Evolutionary conservation across 2,113 vertebrate species (phyloP).

Genomic region (Syngnathus floridae): DNA sequence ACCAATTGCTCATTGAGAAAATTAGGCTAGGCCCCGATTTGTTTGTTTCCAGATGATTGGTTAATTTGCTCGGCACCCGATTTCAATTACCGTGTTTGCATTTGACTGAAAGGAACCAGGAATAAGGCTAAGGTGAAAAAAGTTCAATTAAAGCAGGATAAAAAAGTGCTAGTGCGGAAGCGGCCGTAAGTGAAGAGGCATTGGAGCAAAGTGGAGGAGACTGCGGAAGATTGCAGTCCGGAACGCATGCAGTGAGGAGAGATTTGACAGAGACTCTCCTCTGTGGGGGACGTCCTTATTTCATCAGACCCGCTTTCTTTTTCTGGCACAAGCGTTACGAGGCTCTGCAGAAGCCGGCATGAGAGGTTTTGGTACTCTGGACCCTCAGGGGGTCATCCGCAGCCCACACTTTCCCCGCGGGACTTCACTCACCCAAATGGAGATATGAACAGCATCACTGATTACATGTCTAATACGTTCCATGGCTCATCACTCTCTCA

Average conservation of each 20-base stretch:
- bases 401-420: constrained; percentile 34
- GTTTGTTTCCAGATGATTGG: background rate
- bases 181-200: constrained; percentile 28
- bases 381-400: constrained; percentile 30
- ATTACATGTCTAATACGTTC: constrained; percentile 58
- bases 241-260: constrained; percentile 27
- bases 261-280: constrained; percentile 49
- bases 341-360: constrained; percentile 29
- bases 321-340: constrained; percentile 27
- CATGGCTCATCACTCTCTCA: constrained; percentile 54
- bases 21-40: background rate
- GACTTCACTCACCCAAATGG: constrained; percentile 53
- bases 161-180: background rate
- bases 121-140: background rate
- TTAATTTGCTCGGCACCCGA: background rate
- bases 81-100: background rate
- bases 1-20: background rate
- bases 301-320: constrained; percentile 33
- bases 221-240: constrained; percentile 27
- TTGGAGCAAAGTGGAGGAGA: constrained; percentile 39
- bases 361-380: constrained; percentile 23
- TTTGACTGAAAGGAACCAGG: background rate
- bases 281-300: constrained; percentile 40
- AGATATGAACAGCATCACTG: constrained; percentile 56
- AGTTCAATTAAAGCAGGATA: background rate